Evolutionary conservation across 92 coral and sea anemone genomes (phyloP), one percentile per base, ranked within the genome.

Genomic region (Palythoa grandis): DNA sequence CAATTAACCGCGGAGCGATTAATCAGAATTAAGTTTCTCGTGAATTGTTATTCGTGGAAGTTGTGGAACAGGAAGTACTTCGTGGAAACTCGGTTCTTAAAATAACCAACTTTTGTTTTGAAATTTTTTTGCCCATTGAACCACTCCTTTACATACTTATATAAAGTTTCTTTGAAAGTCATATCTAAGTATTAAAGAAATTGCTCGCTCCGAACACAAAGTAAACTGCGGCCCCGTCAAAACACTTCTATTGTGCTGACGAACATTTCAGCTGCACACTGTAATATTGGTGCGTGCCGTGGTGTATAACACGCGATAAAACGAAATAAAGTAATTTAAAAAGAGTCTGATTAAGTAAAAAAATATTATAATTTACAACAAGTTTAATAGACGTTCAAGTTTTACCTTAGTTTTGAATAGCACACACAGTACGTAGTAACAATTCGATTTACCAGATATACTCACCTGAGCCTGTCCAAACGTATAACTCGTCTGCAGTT

Each of bases 401-500:
- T 43, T 43, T 8, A 43, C 9, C 9, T 43, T 3, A 43, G 50
- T 43, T 43, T 29, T 43, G 50, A 43, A 43, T 43, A 43, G 50
- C 50, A 43, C 50, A 43, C 9, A 43, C 50, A 43, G 50, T 43
- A 43, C 50, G 9, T 43, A 58, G 12, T 5, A 58, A 15, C 65
- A 58, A 19, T 5, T 15, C 65, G 20, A 70, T 70, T 72, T 72
- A 38, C 11, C 25, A 38, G 7, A 15, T 40, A 38, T 72, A 17
- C 69, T n/a, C 25, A 77, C 82, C 82, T 17, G 43, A 29, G 20
- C 82, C 8, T 54, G 7, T 15, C 11, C 23, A 38, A 23, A 7
- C 13, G 47, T 57, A 56, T 77, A 37, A 57, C 23, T 38, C 35
- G 67, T 24, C 50, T 86, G 92, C 19, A 80, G 38, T 13, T 75